A percentile compares a stretch with the other conserved stretches of the same genome.
Evolutionary conservation across 2,113 vertebrate species (phyloP).

Genomic region (Lepidothrix coronata): DNA sequence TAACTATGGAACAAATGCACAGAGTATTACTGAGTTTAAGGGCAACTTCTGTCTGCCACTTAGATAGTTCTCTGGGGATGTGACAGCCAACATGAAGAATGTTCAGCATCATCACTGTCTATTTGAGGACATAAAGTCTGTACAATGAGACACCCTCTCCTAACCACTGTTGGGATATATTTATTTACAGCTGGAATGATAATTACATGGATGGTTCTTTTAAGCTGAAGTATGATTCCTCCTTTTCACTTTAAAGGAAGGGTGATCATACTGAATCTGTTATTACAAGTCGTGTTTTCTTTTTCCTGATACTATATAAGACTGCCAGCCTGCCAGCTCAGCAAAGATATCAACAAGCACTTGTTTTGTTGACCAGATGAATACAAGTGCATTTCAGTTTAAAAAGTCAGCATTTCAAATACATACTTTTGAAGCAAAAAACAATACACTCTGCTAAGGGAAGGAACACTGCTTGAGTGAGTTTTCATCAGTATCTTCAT

Average conservation of each 20-base stretch:
- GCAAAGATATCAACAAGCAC: slow-evolving; percentile 47
- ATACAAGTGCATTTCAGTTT: slow-evolving; percentile 12
- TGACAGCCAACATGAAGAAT: neutral
- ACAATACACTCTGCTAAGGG: neutral
- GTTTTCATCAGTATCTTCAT: neutral
- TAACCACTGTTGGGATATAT: slow-evolving; percentile 66
- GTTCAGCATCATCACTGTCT: neutral
- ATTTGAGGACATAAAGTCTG: slow-evolving; percentile 19
- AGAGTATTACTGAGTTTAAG: neutral
- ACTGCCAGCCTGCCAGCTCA: slow-evolving; percentile 68
- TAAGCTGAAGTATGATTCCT: slow-evolving; percentile 58
- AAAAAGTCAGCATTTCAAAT: neutral
- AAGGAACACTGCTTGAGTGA: neutral
- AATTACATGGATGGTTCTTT: slow-evolving; percentile 68
- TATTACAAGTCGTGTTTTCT: slow-evolving; percentile 71
- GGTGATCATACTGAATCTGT: slow-evolving; percentile 65
- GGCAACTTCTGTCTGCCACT: neutral
- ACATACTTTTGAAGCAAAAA: neutral
- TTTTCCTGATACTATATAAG: slow-evolving; percentile 15
- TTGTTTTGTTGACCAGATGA: slow-evolving; percentile 15
- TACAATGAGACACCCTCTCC: slow-evolving; percentile 38
- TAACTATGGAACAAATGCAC: neutral
- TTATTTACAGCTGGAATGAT: slow-evolving; percentile 74
- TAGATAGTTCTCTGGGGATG: neutral
- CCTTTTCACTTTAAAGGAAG: slow-evolving; percentile 60